Evolutionary conservation across 2,888 invertebrate genomes (phyloP).

Genomic region (Callosobruchus maculatus): DNA sequence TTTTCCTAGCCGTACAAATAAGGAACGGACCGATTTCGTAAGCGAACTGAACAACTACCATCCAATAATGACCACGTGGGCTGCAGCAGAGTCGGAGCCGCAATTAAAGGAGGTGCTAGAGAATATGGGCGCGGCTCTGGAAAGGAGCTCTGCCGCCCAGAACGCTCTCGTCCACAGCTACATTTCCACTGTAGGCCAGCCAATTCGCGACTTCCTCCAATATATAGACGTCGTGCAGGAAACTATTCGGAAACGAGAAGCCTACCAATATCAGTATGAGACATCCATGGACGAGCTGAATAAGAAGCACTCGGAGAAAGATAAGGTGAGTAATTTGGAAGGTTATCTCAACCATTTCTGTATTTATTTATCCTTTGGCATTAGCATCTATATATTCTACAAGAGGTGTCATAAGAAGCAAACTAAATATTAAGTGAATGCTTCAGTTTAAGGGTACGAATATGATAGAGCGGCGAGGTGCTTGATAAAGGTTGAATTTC

Average conservation of each 20-base stretch:
- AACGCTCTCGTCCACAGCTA: conserved; percentile 48
- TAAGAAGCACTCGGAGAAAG: conserved; percentile 59
- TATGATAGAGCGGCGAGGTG: too few relatives aligned
- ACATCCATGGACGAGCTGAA: conserved; percentile 60
- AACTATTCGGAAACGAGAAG: conserved; percentile 60
- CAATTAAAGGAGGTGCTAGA: conserved; percentile 50
- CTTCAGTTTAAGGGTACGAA: too few relatives aligned
- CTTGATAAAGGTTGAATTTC: too few relatives aligned
- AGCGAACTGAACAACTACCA: conserved; percentile 57
- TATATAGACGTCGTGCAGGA: conserved; percentile 68
- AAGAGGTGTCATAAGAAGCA: too few relatives aligned
- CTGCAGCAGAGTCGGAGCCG: conserved; percentile 59
- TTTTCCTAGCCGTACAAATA: conserved; percentile 54
- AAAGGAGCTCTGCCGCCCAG: conserved; percentile 52
- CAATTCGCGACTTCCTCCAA: conserved; percentile 60
- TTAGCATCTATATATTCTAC: too few relatives aligned
- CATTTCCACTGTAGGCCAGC: conserved; percentile 46
- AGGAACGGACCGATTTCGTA: conserved; percentile 59
- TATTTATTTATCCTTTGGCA: too few relatives aligned
- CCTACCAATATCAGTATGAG: conserved; percentile 63
- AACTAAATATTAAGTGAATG: too few relatives aligned
- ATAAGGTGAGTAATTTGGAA: too few relatives aligned
- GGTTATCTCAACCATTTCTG: too few relatives aligned
- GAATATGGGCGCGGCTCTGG: conserved; percentile 50
- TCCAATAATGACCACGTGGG: conserved; percentile 61